Evolutionary conservation across 2,797 vertebrate species (phyloP).

Genomic region (Phataginus tetradactyla): DNA sequence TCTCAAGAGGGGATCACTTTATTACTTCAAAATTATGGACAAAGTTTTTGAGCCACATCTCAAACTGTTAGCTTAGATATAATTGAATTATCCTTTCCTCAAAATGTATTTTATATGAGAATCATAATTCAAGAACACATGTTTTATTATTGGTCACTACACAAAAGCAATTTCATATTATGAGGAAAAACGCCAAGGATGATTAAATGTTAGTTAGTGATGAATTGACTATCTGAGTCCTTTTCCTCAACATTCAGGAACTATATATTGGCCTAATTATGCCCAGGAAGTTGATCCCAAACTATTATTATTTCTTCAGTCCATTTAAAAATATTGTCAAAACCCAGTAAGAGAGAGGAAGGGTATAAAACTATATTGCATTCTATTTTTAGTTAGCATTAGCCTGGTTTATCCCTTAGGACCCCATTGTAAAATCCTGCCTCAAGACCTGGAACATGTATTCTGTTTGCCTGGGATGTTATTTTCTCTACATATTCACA

Average conservation of each 20-base stretch:
- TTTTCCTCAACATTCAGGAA: background rate
- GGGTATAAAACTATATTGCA: background rate
- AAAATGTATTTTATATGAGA: conserved; percentile 40
- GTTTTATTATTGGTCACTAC: conserved; percentile 16
- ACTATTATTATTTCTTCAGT: conserved; percentile 1
- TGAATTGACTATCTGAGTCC: background rate
- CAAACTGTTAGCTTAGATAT: background rate
- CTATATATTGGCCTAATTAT: background rate
- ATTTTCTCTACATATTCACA: background rate
- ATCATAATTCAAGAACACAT: conserved; percentile 20
- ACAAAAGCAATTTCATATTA: conserved; percentile 41
- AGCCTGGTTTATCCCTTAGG: background rate
- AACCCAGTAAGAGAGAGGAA: background rate
- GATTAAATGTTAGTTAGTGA: conserved; percentile 34
- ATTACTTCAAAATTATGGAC: background rate
- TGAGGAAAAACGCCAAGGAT: conserved; percentile 27
- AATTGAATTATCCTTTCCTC: background rate
- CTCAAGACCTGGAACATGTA: background rate
- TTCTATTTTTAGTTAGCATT: background rate
- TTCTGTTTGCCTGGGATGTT: background rate
- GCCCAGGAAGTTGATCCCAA: background rate
- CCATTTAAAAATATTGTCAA: conserved; percentile 22
- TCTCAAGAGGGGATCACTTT: background rate
- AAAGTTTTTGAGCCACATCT: background rate
- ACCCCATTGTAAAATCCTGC: background rate